Base-by-base conservation (phyloP, 2,888 invertebrate species). In the Lasius platythorax region DNA sequence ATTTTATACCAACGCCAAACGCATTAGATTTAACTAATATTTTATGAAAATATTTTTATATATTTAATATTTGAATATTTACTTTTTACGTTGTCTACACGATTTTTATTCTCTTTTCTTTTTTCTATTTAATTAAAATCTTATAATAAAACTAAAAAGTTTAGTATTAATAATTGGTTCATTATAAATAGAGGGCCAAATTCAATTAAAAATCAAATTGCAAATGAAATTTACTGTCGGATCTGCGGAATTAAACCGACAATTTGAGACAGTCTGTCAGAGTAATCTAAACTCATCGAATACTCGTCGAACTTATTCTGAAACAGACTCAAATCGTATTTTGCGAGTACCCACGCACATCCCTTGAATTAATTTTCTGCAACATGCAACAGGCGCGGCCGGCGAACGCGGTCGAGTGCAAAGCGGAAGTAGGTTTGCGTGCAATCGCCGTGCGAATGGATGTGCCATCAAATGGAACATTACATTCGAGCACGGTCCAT, bases 391-490 rank as follows among this genome's bases (percentile, higher is more conserved):
- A 90, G 89, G 89, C 90, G 85, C 58, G 68, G 37, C 12, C 50
- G 15, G 12, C 64, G 50, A 73, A 50, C 68, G 78, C 63, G 70
- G 56, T 78, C 70, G 53, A 63, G 56, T 79, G 76, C 75, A 66
- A 76, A 83, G 76, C 88, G 91, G 91, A 91, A 90, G 89, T 85
- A 85, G 79, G 88, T 86, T 91, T 86, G 91, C 91, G 92, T 91
- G 91, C 92, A 89, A 92, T 91, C 88, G 86, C 85, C 81, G 81
- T 75, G 85, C 87, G 74, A 86, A 87, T 89, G 87, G 89, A 88
- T 89, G 91, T 90, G 89, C 91, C 89, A 91, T 91, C 88, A 90
- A 91, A 87, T 81, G 90, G 85, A 63, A 50, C 79, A 61, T 73
- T 72, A 72, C 79, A 28, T 40, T 73, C 46, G 82, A 73, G 74